A percentile compares a stretch with the other conserved stretches of the same genome.
phyloP scores from a whole-genome alignment of 1,140 invertebrate species.

The Trichonephila inaurata region DNA sequence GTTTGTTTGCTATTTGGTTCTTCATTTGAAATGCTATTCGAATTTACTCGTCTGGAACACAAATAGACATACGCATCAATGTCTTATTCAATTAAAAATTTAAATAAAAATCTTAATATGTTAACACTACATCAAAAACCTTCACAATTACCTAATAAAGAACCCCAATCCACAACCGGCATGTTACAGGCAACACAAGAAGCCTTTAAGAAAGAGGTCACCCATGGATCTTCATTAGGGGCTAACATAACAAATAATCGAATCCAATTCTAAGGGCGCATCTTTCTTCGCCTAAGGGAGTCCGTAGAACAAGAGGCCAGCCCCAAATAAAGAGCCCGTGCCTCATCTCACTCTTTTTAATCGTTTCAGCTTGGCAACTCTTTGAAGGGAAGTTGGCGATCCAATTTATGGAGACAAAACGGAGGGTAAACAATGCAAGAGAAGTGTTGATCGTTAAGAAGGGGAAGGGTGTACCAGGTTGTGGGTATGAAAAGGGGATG shows the following conservation, averaged over 20 bases:
- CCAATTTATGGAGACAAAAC: constrained; percentile 27
- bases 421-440: background rate
- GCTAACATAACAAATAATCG: background rate
- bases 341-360: background rate
- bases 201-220: background rate
- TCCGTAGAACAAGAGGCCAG: background rate
- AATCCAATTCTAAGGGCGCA: background rate
- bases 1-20: too few species aligned
- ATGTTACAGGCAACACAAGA: too few species aligned
- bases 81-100: too few species aligned
- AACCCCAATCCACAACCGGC: too few species aligned
- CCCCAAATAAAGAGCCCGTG: background rate
- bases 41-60: too few species aligned
- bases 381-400: background rate
- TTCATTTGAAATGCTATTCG: too few species aligned
- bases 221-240: background rate
- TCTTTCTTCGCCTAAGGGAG: background rate
- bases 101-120: too few species aligned
- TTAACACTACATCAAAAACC: too few species aligned
- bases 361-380: background rate
- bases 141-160: too few species aligned
- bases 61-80: too few species aligned
- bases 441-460: background rate
- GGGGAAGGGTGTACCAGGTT: background rate
- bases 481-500: constrained; percentile 5